These are phyloP conservation scores for Leistus spinibarbis DNA, from an alignment of 2,888 invertebrate species.

Conservation along the genomic window DNA sequence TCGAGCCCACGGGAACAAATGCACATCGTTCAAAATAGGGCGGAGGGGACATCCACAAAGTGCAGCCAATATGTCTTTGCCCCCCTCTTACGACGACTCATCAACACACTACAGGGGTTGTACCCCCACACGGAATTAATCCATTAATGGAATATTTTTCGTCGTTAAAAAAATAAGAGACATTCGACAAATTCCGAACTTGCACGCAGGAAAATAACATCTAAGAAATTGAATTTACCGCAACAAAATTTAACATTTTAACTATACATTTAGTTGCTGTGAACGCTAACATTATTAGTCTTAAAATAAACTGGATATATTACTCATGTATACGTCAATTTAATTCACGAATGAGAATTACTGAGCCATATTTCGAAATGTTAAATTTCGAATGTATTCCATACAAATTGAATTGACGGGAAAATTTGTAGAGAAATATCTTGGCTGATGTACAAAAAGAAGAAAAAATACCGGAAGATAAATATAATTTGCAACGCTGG, in stretches of 20 bases:
- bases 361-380: no score
- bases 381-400: no score
- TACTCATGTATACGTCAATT: no score
- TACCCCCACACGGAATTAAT: slow-evolving; percentile 9
- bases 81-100: not conserved
- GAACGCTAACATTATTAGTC: no score
- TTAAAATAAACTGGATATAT: no score
- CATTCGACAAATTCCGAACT: not conserved
- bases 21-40: not conserved
- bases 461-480: not conserved
- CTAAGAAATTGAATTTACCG: no score
- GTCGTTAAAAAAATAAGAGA: not conserved
- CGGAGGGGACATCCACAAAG: slow-evolving; percentile 1
- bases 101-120: not conserved
- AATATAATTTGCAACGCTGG: slow-evolving; percentile 18
- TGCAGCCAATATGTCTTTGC: slow-evolving; percentile 34
- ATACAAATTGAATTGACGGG: not conserved
- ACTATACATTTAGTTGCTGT: no score
- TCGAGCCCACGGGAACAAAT: slow-evolving; percentile 4
- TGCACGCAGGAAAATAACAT: not conserved
- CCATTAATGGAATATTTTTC: slow-evolving; percentile 31
- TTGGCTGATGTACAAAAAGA: not conserved
- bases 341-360: no score
- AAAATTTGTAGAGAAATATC: not conserved
- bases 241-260: no score